Evolutionary conservation across 2,888 invertebrate species (phyloP), one percentile per base, ranked within the genome.

Genomic region (Brenthis ino): DNA sequence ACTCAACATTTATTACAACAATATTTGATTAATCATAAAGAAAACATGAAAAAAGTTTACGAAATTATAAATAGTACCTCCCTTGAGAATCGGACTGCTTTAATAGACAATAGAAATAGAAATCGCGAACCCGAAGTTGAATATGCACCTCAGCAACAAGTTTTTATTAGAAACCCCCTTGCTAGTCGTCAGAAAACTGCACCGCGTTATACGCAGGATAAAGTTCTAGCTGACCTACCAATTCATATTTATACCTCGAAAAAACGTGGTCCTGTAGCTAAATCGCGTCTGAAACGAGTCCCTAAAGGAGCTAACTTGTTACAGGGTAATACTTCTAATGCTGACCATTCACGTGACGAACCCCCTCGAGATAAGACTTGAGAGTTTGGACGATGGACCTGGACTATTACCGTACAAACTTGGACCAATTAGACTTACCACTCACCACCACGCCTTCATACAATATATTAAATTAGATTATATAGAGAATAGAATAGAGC

Each of bases 391-490:
- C 33, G 58, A 74, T 33, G 74, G 75, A 66, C 74, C 75, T 47
- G 76, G 75, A 57, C 53, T 77, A 16, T 68, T 77, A 16, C 76
- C 76, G 0, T 77, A 74, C 20, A 74, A 75, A 66, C 47, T 77
- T 4, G 77, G 77, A 56, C 57, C 67, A 1, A 55, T 74, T 1
- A 73, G 67, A 71, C 33, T 57, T 57, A 57, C 57, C 14, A 61
- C 61, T 28, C 51, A 50, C 14, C 28, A 61, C 61, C 51, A 61
- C 48, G 20, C 50, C 20, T 61, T 61, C 14, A 24, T 51, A 33
- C 51, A 51, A n/a, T 61, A 61, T 61, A 51, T 61, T 61, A 50
- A 61, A 48, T 61, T 61, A 51, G 61, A 51, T 24, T 28, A 33
- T 61, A 28, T 51, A 61, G 51, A 61, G n/a, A 28, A 61, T 11